A percentile compares a stretch with the other conserved stretches of the same genome.
Conservation (phyloP, 2,113 vertebrate genomes). For the Dromaius novaehollandiae region DNA sequence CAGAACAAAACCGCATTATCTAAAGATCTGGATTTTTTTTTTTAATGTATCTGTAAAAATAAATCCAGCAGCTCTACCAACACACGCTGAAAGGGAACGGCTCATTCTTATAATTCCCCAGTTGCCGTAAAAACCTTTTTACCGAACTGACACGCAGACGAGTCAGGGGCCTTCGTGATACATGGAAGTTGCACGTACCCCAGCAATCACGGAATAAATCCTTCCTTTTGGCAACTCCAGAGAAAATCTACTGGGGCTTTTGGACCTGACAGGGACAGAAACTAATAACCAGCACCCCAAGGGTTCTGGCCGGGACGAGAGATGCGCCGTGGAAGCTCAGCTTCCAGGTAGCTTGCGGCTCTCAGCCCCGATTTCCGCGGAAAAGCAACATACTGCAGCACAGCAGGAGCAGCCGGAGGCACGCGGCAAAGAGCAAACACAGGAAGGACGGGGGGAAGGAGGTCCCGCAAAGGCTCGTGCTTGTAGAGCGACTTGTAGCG, state of each 20-base stretch:
- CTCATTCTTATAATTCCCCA: neutral
- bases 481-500: neutral
- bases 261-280: neutral
- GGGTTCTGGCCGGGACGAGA: rapidly evolving
- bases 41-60: too few species aligned
- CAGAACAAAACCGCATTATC: neutral
- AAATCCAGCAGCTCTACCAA: neutral
- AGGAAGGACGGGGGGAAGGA: neutral
- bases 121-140: neutral
- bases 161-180: neutral
- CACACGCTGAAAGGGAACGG: neutral
- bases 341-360: neutral
- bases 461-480: neutral
- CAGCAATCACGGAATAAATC: neutral
- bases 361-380: neutral
- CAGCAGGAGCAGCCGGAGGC: neutral
- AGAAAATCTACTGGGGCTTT: neutral
- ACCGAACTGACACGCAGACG: neutral
- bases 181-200: neutral
- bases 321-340: neutral
- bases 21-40: neutral
- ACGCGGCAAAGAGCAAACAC: neutral
- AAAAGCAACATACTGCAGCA: neutral
- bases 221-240: neutral
- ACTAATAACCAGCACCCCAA: neutral